phyloP scores from a whole-genome alignment of 2,113 vertebrate genomes.

The Cairina moschata region DNA sequence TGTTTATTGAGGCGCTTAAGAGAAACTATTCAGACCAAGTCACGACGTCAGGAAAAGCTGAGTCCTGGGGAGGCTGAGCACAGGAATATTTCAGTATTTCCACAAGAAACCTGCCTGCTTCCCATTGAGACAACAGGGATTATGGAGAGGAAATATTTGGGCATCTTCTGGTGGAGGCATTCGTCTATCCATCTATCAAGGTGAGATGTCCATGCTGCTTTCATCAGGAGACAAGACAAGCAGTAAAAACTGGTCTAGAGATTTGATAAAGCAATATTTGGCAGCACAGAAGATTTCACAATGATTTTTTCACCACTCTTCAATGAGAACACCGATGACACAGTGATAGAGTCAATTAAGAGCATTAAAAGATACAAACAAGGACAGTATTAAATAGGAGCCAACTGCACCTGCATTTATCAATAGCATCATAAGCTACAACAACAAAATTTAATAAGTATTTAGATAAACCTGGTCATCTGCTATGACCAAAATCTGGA shows the following conservation, averaged over 20 bases:
- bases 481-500: background rate
- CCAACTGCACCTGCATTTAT: accelerated
- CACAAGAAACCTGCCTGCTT: background rate
- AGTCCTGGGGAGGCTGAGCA: background rate
- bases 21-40: background rate
- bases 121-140: accelerated
- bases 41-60: background rate
- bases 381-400: accelerated
- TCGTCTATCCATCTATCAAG: accelerated
- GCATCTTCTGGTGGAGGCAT: background rate
- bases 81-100: background rate
- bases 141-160: accelerated
- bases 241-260: background rate
- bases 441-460: accelerated
- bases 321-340: accelerated
- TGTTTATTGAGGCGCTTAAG: background rate
- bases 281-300: background rate
- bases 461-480: background rate
- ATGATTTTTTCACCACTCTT: background rate
- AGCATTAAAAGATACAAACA: background rate
- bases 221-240: background rate
- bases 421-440: background rate
- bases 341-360: accelerated
- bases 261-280: background rate
- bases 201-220: background rate